Evolutionary conservation across 1,140 invertebrate species (phyloP).

Genomic region (Globodera rostochiensis): DNA sequence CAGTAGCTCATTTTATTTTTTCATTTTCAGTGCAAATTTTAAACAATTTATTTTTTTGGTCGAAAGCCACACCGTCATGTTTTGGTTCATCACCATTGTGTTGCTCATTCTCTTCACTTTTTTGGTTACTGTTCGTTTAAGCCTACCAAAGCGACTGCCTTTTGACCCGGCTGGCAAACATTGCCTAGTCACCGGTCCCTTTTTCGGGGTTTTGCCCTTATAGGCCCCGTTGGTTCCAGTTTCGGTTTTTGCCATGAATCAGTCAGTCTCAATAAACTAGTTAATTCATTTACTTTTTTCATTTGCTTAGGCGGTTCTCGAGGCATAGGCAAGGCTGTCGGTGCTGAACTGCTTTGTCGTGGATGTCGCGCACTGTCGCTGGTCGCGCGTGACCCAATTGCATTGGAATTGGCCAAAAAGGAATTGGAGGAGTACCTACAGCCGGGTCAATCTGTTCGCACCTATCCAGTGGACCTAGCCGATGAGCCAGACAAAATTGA

Average conservation of each 20-base stretch:
- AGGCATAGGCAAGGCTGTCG: conserved; percentile 86
- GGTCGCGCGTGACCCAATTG: conserved; percentile 77
- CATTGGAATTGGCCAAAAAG: conserved; percentile 34
- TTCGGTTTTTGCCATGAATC: conserved; percentile 25
- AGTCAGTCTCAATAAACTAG: conserved; percentile 34
- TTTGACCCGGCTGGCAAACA: conserved; percentile 52
- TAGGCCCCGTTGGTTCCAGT: conserved; percentile 5
- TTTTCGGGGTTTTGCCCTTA: neutral
- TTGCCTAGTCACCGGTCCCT: conserved; percentile 49
- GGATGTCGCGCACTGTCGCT: conserved; percentile 84
- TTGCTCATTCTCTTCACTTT: conserved; percentile 19
- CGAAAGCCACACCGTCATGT: neutral
- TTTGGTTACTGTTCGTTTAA: conserved; percentile 9
- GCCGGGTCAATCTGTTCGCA: conserved; percentile 39
- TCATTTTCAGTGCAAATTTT: too few relatives aligned
- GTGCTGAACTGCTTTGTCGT: conserved; percentile 75
- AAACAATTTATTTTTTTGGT: too few relatives aligned
- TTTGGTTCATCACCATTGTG: conserved; percentile 12
- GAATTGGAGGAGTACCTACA: conserved; percentile 30
- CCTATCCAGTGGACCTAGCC: conserved; percentile 44
- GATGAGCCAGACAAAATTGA: conserved; percentile 35
- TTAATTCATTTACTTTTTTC: neutral
- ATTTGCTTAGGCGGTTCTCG: conserved; percentile 82
- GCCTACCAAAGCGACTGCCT: conserved; percentile 28
- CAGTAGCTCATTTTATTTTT: too few relatives aligned